These are phyloP conservation scores for Cololabis saira DNA, from an alignment of 2,113 vertebrate species.

Conservation along the genomic window DNA sequence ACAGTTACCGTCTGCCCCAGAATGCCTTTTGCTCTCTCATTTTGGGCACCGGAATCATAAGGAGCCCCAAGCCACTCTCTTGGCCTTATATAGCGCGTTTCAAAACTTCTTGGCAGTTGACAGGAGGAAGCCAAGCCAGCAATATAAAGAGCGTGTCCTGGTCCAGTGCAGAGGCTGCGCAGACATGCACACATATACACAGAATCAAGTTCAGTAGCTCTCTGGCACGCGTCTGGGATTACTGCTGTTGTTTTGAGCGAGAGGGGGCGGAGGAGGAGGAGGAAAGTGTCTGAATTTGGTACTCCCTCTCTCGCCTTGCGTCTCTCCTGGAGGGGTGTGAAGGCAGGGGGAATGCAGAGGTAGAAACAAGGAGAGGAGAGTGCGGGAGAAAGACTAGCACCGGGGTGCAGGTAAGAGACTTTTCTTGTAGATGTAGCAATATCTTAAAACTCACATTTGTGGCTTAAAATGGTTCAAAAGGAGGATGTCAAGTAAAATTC, in stretches of 20 bases:
- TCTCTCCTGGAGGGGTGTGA: conserved; percentile 48
- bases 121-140: conserved; percentile 49
- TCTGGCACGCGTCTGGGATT: conserved; percentile 74
- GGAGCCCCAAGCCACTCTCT: conserved; percentile 64
- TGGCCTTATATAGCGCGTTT: conserved; percentile 79
- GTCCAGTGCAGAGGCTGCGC: conserved; percentile 53
- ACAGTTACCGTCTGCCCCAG: conserved; percentile 64
- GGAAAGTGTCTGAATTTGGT: conserved; percentile 64
- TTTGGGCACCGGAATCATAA: conserved; percentile 69
- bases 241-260: conserved; percentile 69
- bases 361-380: conserved; percentile 46
- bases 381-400: conserved; percentile 45
- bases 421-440: background rate
- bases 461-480: conserved; percentile 1
- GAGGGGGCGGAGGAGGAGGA: conserved; percentile 35
- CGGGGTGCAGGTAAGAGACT: conserved; percentile 68
- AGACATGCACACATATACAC: conserved; percentile 37
- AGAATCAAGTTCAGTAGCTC: conserved; percentile 57
- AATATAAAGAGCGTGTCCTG: conserved; percentile 52
- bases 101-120: conserved; percentile 65
- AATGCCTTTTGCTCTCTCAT: conserved; percentile 60
- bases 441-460: background rate
- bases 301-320: conserved; percentile 45
- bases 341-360: conserved; percentile 57
- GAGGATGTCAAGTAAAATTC: background rate